Conservation (phyloP, 2,797 vertebrate species). For the Meda fulgida region DNA sequence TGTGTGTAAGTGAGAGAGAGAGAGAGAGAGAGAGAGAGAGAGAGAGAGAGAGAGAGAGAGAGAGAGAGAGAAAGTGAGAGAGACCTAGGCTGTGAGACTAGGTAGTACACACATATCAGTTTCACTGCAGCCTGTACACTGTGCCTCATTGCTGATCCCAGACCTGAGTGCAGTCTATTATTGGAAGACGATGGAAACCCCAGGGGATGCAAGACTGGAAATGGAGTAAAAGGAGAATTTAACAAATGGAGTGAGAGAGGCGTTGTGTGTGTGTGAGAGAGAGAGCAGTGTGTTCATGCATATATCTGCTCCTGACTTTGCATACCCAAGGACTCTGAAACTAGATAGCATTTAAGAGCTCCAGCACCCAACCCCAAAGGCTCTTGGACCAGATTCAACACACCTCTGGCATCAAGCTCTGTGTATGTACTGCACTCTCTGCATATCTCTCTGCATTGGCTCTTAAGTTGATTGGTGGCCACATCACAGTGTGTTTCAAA, state of each 20-base stretch:
- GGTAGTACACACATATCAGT: slow-evolving; percentile 49
- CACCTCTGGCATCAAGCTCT: slow-evolving; percentile 24
- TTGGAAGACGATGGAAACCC: slow-evolving; percentile 65
- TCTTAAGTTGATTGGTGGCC: slow-evolving; percentile 50
- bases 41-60: not conserved
- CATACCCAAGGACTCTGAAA: slow-evolving; percentile 41
- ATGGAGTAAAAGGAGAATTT: slow-evolving; percentile 60
- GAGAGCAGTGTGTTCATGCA: slow-evolving; percentile 6
- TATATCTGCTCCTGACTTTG: slow-evolving; percentile 40
- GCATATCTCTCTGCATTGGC: slow-evolving; percentile 16
- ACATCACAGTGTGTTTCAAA: slow-evolving; percentile 7
- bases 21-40: not conserved
- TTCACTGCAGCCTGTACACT: slow-evolving; percentile 53
- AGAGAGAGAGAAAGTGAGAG: not conserved
- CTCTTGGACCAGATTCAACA: slow-evolving; percentile 42
- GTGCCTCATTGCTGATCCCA: slow-evolving; percentile 60
- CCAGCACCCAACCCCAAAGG: slow-evolving; percentile 29
- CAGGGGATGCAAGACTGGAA: slow-evolving; percentile 63
- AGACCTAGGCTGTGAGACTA: slow-evolving; percentile 42
- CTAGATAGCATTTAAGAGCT: slow-evolving; percentile 38
- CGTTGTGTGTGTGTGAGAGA: slow-evolving; percentile 20
- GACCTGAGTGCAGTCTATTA: slow-evolving; percentile 73
- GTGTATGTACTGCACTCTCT: slow-evolving; percentile 10
- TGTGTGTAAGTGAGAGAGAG: slow-evolving; percentile 21
- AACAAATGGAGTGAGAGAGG: slow-evolving; percentile 53